These are phyloP conservation scores for Coenonympha arcania DNA, from an alignment of 2,888 invertebrate species.

Conservation along the genomic window DNA sequence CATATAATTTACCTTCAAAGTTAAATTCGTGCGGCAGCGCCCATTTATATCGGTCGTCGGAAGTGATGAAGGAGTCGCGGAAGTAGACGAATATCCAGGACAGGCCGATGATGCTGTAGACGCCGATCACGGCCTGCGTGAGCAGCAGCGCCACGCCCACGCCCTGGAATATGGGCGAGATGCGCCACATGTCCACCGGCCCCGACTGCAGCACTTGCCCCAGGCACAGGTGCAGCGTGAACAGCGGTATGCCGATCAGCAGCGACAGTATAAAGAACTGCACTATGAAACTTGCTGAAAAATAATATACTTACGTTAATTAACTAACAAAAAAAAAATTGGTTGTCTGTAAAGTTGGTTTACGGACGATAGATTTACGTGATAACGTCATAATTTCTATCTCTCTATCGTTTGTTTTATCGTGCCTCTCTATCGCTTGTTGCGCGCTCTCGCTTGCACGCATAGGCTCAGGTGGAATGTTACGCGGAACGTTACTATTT, in stretches of 20 bases:
- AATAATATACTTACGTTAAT: too few relatives aligned
- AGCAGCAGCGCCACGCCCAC: slow-evolving; percentile 87
- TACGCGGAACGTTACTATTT: too few relatives aligned
- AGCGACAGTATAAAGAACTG: slow-evolving; percentile 90
- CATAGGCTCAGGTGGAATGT: too few relatives aligned
- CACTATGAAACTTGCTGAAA: slow-evolving; percentile 85
- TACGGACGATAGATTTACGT: too few relatives aligned
- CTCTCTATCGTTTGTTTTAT: too few relatives aligned
- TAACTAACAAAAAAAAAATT: too few relatives aligned
- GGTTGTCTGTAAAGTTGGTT: too few relatives aligned
- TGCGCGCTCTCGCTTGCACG: too few relatives aligned
- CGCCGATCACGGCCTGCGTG: slow-evolving; percentile 85
- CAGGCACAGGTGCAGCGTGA: slow-evolving; percentile 87
- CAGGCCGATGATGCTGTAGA: slow-evolving; percentile 91
- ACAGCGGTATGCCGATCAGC: slow-evolving; percentile 86
- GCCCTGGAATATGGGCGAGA: slow-evolving; percentile 92
- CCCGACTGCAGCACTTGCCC: slow-evolving; percentile 89
- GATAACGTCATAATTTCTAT: too few relatives aligned
- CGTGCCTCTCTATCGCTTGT: too few relatives aligned
- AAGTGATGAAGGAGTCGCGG: slow-evolving; percentile 87
- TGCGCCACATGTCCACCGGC: slow-evolving; percentile 93
- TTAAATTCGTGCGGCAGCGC: slow-evolving; percentile 81
- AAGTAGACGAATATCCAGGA: slow-evolving; percentile 94
- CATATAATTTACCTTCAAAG: slow-evolving; percentile 73
- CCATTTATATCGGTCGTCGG: slow-evolving; percentile 86